Percentiles rank a stretch among this genome's conserved stretches.
These are phyloP conservation scores for Polymixis lichenea DNA, from an alignment of 2,888 invertebrate genomes.

Conservation along the genomic window DNA sequence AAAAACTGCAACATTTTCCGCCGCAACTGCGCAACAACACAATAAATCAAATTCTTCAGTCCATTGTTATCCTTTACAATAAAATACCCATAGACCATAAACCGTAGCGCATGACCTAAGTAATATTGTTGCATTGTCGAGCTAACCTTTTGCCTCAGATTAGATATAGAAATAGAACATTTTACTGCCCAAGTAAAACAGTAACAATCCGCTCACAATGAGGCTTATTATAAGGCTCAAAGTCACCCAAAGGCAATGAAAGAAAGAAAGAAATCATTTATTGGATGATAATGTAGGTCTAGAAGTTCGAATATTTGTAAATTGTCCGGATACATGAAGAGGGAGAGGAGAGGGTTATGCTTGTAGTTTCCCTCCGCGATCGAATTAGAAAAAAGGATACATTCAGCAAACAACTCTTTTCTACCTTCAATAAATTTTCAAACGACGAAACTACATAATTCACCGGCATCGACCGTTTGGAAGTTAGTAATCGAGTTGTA, in stretches of 20 bases:
- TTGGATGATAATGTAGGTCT: too few relatives aligned
- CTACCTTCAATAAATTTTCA: conserved; percentile 3
- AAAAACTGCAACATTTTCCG: background rate
- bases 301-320: too few relatives aligned
- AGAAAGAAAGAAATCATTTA: too few relatives aligned
- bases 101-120: conserved; percentile 29
- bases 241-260: too few relatives aligned
- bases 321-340: too few relatives aligned
- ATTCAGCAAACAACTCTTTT: background rate
- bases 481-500: conserved; percentile 23
- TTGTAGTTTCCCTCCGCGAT: too few relatives aligned
- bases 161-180: background rate
- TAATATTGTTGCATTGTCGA: conserved; percentile 4
- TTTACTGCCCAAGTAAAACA: too few relatives aligned
- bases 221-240: too few relatives aligned
- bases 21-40: background rate
- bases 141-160: conserved; percentile 30
- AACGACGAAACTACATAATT: conserved; percentile 27
- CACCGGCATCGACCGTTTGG: conserved; percentile 21
- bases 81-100: conserved; percentile 15
- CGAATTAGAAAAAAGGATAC: background rate
- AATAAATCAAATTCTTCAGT: conserved; percentile 35
- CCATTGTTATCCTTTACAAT: conserved; percentile 40
- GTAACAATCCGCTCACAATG: too few relatives aligned
- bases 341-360: too few relatives aligned